Evolutionary conservation across 2,888 invertebrate genomes (phyloP).

Genomic region (Ptychoptera contaminata): DNA sequence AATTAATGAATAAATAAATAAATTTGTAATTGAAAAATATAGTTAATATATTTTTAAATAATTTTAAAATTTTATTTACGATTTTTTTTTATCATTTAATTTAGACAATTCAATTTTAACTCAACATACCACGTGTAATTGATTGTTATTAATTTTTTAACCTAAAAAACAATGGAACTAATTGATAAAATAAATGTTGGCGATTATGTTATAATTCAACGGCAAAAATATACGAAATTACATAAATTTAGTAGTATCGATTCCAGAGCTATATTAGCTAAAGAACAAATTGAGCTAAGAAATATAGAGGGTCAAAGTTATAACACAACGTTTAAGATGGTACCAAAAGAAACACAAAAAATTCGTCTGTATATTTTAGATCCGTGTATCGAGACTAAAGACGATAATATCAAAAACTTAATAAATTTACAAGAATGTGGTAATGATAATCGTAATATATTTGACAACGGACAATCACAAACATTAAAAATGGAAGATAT

Average conservation of each 20-base stretch:
- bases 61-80: too few relatives aligned
- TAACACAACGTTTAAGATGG: constrained; percentile 61
- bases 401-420: constrained; percentile 42
- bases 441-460: constrained; percentile 68
- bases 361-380: constrained; percentile 36
- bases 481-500: constrained; percentile 72
- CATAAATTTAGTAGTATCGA: constrained; percentile 52
- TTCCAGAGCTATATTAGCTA: constrained; percentile 47
- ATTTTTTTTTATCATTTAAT: too few relatives aligned
- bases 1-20: too few relatives aligned
- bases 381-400: constrained; percentile 33
- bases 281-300: constrained; percentile 50
- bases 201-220: constrained; percentile 59
- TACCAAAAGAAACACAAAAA: constrained; percentile 37
- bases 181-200: constrained; percentile 41
- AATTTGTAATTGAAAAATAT: too few relatives aligned
- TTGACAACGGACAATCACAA: constrained; percentile 60
- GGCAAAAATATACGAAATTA: constrained; percentile 61
- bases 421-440: constrained; percentile 53
- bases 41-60: too few relatives aligned
- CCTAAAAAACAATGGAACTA: too few relatives aligned
- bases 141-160: too few relatives aligned
- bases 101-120: too few relatives aligned
- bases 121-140: too few relatives aligned
- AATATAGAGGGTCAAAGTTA: constrained; percentile 52